Evolutionary conservation across 2,797 vertebrate genomes (phyloP).

Genomic region (Antrozous pallidus): DNA sequence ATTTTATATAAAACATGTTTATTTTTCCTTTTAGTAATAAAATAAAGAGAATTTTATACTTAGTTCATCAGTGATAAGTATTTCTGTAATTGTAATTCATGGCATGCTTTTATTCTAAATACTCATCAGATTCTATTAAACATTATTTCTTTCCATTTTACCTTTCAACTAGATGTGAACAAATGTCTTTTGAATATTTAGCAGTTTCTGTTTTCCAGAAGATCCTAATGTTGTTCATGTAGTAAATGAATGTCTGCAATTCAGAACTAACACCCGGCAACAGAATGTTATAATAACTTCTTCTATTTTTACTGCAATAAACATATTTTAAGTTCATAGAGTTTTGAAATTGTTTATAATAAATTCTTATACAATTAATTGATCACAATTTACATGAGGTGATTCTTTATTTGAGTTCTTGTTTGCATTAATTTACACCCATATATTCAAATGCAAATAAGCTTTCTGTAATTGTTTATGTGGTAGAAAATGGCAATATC

Average conservation of each 20-base stretch:
- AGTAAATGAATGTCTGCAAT: slow-evolving; percentile 53
- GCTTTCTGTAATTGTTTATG: neutral
- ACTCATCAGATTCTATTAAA: slow-evolving; percentile 36
- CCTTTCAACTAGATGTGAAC: slow-evolving; percentile 55
- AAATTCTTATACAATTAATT: neutral
- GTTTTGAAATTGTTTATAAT: neutral
- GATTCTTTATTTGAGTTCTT: neutral
- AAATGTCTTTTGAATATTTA: slow-evolving; percentile 70
- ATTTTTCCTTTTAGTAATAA: neutral
- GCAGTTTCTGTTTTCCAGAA: slow-evolving; percentile 54
- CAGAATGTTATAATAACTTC: neutral
- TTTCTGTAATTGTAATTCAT: slow-evolving; percentile 26
- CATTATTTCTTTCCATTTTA: slow-evolving; percentile 36
- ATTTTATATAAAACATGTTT: slow-evolving; percentile 26
- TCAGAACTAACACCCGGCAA: neutral
- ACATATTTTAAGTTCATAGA: slow-evolving; percentile 2
- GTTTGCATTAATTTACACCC: neutral
- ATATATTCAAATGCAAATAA: slow-evolving; percentile 16
- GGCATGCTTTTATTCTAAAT: slow-evolving; percentile 55
- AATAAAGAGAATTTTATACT: neutral
- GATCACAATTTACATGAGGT: neutral
- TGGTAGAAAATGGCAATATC: neutral
- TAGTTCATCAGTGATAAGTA: neutral
- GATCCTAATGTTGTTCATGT: neutral
- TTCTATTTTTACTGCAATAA: neutral